phyloP scores from a whole-genome alignment of 1,140 invertebrate species.

The Daktulosphaira vitifoliae region DNA sequence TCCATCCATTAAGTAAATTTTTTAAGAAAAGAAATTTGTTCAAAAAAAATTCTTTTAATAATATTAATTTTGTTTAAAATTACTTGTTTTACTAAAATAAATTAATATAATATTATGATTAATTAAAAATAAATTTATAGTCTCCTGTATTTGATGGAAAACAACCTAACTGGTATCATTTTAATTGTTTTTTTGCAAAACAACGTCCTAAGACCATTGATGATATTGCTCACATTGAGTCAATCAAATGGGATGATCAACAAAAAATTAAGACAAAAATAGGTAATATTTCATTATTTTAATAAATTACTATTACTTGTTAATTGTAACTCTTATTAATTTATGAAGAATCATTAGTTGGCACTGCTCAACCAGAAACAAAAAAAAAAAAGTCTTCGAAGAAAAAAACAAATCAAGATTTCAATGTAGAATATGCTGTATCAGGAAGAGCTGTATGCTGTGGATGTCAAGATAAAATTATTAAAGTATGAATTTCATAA shows the following conservation, averaged over 20 bases:
- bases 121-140: too few species aligned
- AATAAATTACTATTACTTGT: too few species aligned
- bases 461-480: constrained; percentile 79
- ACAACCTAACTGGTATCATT: constrained; percentile 81
- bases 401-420: constrained; percentile 51
- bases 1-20: too few species aligned
- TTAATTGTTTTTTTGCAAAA: constrained; percentile 78
- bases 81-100: too few species aligned
- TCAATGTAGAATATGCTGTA: constrained; percentile 79
- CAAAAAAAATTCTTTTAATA: too few species aligned
- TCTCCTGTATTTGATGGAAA: constrained; percentile 86
- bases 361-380: constrained; percentile 38
- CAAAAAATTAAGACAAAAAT: constrained; percentile 66
- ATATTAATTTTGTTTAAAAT: too few species aligned
- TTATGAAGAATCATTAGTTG: constrained; percentile 38
- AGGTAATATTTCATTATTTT: constrained; percentile 46
- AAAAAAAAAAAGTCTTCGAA: constrained; percentile 35
- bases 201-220: constrained; percentile 60
- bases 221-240: constrained; percentile 79
- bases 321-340: too few species aligned
- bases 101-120: too few species aligned
- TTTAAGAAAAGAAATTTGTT: too few species aligned
- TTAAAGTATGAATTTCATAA: constrained; percentile 50
- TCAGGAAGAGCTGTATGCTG: constrained; percentile 69
- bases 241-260: constrained; percentile 78